Evolutionary conservation across 2,888 invertebrate species (phyloP), one percentile per base, ranked within the genome.

Genomic region (Linnaemya vulpina): DNA sequence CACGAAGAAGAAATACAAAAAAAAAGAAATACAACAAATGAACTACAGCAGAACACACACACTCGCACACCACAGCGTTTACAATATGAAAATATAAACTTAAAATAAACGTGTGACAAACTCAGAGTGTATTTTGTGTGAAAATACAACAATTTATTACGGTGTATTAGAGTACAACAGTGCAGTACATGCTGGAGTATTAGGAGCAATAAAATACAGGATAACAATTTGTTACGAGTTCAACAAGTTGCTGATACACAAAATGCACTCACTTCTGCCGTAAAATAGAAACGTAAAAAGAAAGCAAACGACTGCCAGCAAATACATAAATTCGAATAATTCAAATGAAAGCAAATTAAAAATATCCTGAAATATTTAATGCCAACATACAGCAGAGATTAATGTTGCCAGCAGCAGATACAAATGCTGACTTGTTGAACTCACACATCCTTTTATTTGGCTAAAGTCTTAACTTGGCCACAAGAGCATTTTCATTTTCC

Each of bases 171-270:
- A 40, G 22, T 30, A 43, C 25, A 10, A 67, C 22, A 13, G 49
- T 49, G 9, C 0, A 51, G 9, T 25, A 40, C 58, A n/a, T 62
- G n/a, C n/a, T 51, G 38, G 38, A 60, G 68, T 25, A 68, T 46
- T 55, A 55, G 62, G 30, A 25, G 75, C 75, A 76, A 84, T 84
- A 84, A 87, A 87, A 87, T 86, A 86, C 81, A 80, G 87, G 85
- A 87, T 87, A 87, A 87, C 87, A 87, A 87, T 87, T 87, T 87
- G 86, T 87, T 85, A 86, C n/a, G 84, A 84, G 80, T 84, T 87
- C 87, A 87, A 87, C 87, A 87, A 87, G 87, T 87, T 85, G 82
- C 78, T 79, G 77, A 85, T 70, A 79, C 46, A 30, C 58, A 22
- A n/a, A n/a, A 70, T n/a, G 49, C 51, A 62, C 20, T 51, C 8